Conservation (phyloP, 2,888 invertebrate species). For the Chymomyza amoena region DNA sequence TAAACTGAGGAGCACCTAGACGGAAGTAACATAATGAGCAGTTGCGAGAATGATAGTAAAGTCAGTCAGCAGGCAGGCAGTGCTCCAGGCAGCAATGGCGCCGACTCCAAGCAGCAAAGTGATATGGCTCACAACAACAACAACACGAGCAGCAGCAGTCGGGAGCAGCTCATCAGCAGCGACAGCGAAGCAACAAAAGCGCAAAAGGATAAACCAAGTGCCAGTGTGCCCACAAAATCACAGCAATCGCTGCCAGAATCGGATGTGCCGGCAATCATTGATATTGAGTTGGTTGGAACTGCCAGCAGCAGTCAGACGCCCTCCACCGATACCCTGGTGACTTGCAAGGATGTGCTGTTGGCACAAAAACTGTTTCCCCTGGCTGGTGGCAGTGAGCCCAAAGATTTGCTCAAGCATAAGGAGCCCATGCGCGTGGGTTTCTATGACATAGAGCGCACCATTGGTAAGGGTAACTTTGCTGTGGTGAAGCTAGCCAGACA, state of each 20-base stretch:
- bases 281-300: neutral
- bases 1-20: neutral
- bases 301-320: slow-evolving; percentile 30
- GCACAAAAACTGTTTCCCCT: slow-evolving; percentile 54
- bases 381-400: slow-evolving; percentile 46
- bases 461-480: slow-evolving; percentile 99
- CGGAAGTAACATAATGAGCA: neutral
- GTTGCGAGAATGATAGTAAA: neutral
- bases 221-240: neutral
- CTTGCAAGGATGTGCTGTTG: slow-evolving; percentile 59
- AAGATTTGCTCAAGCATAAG: slow-evolving; percentile 77
- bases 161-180: neutral
- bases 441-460: slow-evolving; percentile 98
- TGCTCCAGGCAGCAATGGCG: neutral
- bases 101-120: neutral
- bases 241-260: neutral
- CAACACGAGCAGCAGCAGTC: neutral
- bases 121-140: neutral
- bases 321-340: slow-evolving; percentile 57
- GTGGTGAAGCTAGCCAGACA: slow-evolving; percentile 98
- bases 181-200: slow-evolving; percentile 3
- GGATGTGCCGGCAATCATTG: neutral
- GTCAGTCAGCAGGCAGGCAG: neutral
- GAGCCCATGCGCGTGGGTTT: slow-evolving; percentile 94
- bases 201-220: neutral